These are phyloP conservation scores for Chrysolina americana DNA, from an alignment of 2,888 invertebrate species.

Conservation along the genomic window DNA sequence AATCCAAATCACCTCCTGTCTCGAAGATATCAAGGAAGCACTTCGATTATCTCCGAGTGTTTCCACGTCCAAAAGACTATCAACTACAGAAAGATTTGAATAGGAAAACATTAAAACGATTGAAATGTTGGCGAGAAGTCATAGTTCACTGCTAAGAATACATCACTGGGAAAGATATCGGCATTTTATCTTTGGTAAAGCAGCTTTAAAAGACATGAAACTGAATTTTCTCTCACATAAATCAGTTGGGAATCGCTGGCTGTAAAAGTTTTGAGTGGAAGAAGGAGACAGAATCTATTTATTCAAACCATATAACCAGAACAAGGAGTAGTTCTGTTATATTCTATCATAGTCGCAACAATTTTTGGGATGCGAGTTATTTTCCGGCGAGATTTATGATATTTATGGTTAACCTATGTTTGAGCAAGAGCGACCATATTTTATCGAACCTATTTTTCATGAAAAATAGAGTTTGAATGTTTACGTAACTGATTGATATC, in stretches of 20 bases:
- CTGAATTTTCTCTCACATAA: conserved; percentile 38
- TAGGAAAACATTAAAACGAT: not conserved
- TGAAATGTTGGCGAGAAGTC: conserved; percentile 16
- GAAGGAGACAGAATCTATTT: conserved; percentile 30
- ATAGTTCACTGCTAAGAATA: conserved; percentile 17
- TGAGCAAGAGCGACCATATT: conserved; percentile 10
- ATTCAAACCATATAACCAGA: conserved; percentile 37
- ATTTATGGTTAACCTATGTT: conserved; percentile 42
- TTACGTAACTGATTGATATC: not conserved
- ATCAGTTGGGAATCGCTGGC: conserved; percentile 33
- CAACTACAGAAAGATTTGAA: not conserved
- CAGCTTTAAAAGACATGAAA: conserved; percentile 36
- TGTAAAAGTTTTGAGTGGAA: conserved; percentile 31
- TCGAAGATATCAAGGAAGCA: not conserved
- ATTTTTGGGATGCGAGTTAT: conserved; percentile 32
- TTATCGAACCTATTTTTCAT: not conserved
- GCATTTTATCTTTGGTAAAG: conserved; percentile 10
- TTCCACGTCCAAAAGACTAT: not conserved
- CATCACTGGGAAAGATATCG: conserved; percentile 16
- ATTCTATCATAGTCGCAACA: conserved; percentile 34
- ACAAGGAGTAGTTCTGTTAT: conserved; percentile 31
- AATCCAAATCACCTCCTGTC: no score
- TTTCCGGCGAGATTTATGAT: conserved; percentile 35
- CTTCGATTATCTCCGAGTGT: not conserved
- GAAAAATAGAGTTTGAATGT: not conserved